Base-by-base conservation (phyloP, 2,797 vertebrate genomes). In the Acipenser ruthenus region DNA sequence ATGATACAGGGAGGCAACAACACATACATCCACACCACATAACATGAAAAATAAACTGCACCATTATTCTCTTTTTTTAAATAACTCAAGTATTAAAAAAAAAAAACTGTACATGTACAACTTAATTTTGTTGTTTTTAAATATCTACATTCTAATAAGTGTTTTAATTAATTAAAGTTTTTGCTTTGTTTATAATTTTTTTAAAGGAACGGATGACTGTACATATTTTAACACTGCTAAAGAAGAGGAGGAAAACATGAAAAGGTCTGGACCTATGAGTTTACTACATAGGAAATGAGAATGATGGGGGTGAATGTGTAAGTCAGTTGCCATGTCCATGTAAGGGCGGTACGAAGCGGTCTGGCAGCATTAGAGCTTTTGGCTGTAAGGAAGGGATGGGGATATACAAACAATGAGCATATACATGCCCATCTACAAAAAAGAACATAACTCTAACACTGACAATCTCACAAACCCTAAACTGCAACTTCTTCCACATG, bases 341-440 rank as follows among this genome's bases (percentile, higher is more conserved):
- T 97, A 96, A 96, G 94, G 95, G 96, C 94, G 84, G 95, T 91
- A 94, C 95, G 95, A 91, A 98, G 96, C 93, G 94, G 95, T 99
- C 95, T 97, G 94, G 94, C 95, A 92, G 96, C 95, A 94, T 98
- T 99, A 95, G 96, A 95, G 94, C 95, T 99, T 98, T 95, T 97
- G 93, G 97, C 96, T 99, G 97, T 97, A 99, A 98, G 95, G 97
- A 99, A 99, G 95, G 95, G 97, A 95, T 94, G 93, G 91, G 97
- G 94, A 98, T 96, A 99, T 96, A 98, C 94, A 97, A 91, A 98
- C 95, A 96, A 97, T 98, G 95, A 99, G 95, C 95, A 96, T 96
- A 95, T 93, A 92, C 95, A 95, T 95, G 96, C 96, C 96, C 95
- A 95, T 97, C 95, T 95, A 98, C 88, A 90, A 85, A 87, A 87